Base-by-base conservation (phyloP, 30 jellyfish, hydroid and myxozoan species). In the Phacellophora camtschatica region DNA sequence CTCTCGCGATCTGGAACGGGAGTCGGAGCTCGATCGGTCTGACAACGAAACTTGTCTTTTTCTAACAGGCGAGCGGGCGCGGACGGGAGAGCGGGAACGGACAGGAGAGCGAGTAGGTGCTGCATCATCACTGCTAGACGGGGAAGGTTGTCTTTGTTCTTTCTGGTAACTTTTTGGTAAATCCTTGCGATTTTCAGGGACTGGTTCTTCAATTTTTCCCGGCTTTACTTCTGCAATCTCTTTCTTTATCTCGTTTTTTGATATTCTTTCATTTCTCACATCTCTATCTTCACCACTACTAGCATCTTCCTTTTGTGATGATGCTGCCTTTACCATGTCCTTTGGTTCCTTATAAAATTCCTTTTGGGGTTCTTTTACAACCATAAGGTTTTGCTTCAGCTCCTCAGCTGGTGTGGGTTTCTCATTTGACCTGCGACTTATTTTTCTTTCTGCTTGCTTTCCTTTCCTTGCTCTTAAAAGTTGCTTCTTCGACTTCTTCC, bases 1-100 rank as follows among this genome's bases (percentile, higher is more conserved):
- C n/a, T 28, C 86, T 34, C 86, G 65, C 24, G 90, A 87, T 10
- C 96, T 76, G 12, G 84, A 67, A 5, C 96, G 88, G 19, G 98
- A 91, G 23, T 65, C 86, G 28, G 96, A 85, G 24, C 95, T 64
- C 8, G 88, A 81, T 27, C 96, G 78, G 29, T 66, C 89, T 2
- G 83, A 56, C 3, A 95, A 58, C 1, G 89, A 25, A 6, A 53
- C 31, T 12, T 74, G 81, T 32, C 82, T 55, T 42, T 69, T 70
- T 22, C 89, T 29, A 7, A 41, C 66, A 18, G 96, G 88, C 22
- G 97, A 42, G n/a, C 83, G 70, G 11, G 82, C 88, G n/a, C n/a
- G n/a, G n/a, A n/a, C n/a, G n/a, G n/a, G n/a, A n/a, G n/a, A n/a
- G n/a, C n/a, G n/a, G n/a, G n/a, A n/a, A n/a, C 89, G 43, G 13